Conservation (phyloP, 2,113 vertebrate species). For the Bothrops jararaca region DNA sequence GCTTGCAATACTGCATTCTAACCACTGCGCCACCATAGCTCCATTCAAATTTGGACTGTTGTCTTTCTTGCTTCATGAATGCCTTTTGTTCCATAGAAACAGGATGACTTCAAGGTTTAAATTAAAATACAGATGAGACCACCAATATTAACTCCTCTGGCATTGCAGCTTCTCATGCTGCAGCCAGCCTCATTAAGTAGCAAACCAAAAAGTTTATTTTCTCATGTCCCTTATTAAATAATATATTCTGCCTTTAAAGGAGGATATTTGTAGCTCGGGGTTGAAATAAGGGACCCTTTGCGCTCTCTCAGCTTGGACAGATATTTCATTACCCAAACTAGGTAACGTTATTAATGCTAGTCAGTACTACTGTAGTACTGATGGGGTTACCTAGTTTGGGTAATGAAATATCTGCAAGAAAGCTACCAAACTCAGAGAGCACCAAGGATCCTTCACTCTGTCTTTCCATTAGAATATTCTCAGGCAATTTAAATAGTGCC, state of each 20-base stretch:
- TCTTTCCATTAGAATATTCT: background rate
- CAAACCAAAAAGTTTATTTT: background rate
- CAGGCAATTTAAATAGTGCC: background rate
- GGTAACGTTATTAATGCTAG: background rate
- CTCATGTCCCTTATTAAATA: background rate
- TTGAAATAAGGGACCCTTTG: background rate
- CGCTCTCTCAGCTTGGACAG: background rate
- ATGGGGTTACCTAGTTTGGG: background rate
- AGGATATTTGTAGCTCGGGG: background rate
- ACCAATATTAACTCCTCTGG: background rate
- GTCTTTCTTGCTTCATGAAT: background rate
- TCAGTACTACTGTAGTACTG: background rate
- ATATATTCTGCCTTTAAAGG: background rate
- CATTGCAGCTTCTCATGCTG: background rate
- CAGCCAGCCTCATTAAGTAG: background rate
- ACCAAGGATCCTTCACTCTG: background rate
- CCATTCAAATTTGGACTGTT: background rate
- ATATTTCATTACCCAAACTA: background rate
- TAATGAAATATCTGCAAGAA: background rate
- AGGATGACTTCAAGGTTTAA: background rate
- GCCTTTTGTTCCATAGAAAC: background rate
- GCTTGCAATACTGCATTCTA: no score
- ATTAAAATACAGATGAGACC: background rate
- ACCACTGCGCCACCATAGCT: no score
- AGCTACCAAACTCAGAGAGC: background rate